Evolutionary conservation across 2,888 invertebrate genomes (phyloP).

Genomic region (Eupithecia pulchellata): DNA sequence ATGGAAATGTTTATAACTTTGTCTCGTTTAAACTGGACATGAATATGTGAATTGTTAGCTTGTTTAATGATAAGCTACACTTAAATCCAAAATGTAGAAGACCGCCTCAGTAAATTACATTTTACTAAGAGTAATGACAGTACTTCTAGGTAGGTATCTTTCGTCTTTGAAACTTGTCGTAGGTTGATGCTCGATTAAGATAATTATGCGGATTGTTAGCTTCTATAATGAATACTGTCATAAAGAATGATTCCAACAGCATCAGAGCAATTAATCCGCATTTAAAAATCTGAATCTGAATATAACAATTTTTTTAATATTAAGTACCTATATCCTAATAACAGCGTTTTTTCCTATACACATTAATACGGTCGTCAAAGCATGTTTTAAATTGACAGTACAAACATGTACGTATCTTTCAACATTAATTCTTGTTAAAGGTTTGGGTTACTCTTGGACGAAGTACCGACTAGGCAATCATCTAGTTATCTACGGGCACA

Average conservation of each 20-base stretch:
- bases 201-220: too few relatives aligned
- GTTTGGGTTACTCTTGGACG: background rate
- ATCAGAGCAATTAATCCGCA: too few relatives aligned
- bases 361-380: background rate
- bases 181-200: too few relatives aligned
- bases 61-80: constrained; percentile 23
- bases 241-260: too few relatives aligned
- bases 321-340: too few relatives aligned
- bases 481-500: constrained; percentile 28
- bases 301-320: too few relatives aligned
- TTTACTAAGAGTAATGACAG: too few relatives aligned
- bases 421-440: background rate
- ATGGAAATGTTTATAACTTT: constrained; percentile 42
- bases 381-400: too few relatives aligned
- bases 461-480: constrained; percentile 41
- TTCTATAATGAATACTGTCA: too few relatives aligned
- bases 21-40: constrained; percentile 39
- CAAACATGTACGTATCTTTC: background rate
- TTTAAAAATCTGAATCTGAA: too few relatives aligned
- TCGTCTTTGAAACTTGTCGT: too few relatives aligned
- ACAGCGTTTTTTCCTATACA: background rate
- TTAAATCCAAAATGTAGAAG: background rate
- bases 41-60: constrained; percentile 36
- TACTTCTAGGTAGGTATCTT: too few relatives aligned
- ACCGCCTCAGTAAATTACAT: background rate